Conservation (phyloP, 2,797 vertebrate genomes). For the Crenuchus spilurus region DNA sequence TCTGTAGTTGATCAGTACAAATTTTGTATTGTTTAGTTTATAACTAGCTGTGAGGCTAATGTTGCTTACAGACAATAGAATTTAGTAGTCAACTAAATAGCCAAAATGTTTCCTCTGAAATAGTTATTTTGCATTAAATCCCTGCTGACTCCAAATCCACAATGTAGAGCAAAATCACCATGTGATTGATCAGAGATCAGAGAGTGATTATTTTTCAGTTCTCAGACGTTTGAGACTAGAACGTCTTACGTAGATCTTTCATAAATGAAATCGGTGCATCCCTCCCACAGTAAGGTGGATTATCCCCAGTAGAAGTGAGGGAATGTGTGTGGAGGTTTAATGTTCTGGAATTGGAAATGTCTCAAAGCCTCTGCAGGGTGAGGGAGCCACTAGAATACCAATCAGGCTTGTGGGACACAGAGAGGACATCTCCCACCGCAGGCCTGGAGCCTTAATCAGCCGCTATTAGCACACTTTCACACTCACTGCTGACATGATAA, state of each 20-base stretch:
- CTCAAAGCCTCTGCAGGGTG: neutral
- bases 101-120: too few species aligned
- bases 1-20: too few species aligned
- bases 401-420: neutral
- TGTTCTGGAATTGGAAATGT: neutral
- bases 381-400: slow-evolving; percentile 1
- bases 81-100: too few species aligned
- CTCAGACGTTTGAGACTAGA: neutral
- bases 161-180: too few species aligned
- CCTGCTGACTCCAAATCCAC: too few species aligned
- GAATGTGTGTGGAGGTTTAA: neutral
- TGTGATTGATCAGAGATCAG: too few species aligned
- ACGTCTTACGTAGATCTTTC: neutral
- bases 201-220: too few species aligned
- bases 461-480: neutral
- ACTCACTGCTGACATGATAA: slow-evolving; percentile 3
- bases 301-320: neutral
- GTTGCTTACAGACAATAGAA: too few species aligned
- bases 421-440: neutral
- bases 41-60: too few species aligned
- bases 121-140: too few species aligned
- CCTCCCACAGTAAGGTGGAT: neutral
- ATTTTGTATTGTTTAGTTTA: too few species aligned
- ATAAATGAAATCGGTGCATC: neutral
- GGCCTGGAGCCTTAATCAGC: neutral